phyloP scores from a whole-genome alignment of 2,888 invertebrate genomes.

The Furcula furcula region DNA sequence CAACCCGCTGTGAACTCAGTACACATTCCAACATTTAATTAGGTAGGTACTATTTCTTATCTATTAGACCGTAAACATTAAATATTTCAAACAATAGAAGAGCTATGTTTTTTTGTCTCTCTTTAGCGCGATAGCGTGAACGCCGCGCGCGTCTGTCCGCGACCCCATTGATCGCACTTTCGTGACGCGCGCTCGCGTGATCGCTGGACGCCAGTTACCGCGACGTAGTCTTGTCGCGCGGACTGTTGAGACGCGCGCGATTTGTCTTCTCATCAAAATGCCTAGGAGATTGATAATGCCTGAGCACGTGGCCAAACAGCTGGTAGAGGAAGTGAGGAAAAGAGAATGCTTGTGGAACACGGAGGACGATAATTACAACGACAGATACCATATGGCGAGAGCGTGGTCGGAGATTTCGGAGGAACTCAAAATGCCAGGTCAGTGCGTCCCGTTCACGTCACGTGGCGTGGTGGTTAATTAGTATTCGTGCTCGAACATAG shows the following conservation, averaged over 20 bases:
- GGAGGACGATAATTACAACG: constrained; percentile 37
- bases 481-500: constrained; percentile 11
- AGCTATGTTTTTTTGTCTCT: no score
- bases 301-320: constrained; percentile 13
- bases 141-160: constrained; percentile 3
- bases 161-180: constrained; percentile 25
- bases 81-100: no score
- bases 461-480: constrained; percentile 5
- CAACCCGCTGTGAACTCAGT: no score
- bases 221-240: constrained; percentile 31
- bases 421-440: constrained; percentile 40
- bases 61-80: no score
- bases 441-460: constrained; percentile 13
- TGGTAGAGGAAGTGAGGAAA: constrained; percentile 42
- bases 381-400: constrained; percentile 29
- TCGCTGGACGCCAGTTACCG: constrained; percentile 29
- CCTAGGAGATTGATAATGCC: constrained; percentile 16
- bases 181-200: constrained; percentile 17
- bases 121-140: neutral
- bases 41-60: no score
- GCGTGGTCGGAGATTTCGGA: constrained; percentile 47
- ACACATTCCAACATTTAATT: no score
- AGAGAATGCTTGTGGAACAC: constrained; percentile 47
- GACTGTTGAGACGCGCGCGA: constrained; percentile 26
- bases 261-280: constrained; percentile 13